Evolutionary conservation across 2,888 invertebrate genomes (phyloP).

Genomic region (Eulithis prunata): DNA sequence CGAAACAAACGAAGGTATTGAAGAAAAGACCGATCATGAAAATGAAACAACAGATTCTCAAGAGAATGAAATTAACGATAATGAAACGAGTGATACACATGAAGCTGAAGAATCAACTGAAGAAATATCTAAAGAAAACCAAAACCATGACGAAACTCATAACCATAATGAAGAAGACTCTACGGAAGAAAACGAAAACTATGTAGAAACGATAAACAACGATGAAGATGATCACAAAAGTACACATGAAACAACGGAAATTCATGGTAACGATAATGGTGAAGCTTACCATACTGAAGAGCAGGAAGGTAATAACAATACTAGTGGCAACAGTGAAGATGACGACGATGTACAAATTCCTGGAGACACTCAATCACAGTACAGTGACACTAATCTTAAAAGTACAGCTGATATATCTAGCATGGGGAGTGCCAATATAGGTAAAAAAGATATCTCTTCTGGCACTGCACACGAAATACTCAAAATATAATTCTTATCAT

Average conservation of each 20-base stretch:
- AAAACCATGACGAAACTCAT: neutral
- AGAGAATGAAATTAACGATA: conserved; percentile 17
- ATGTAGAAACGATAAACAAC: conserved; percentile 26
- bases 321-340: conserved; percentile 73
- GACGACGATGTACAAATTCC: conserved; percentile 83
- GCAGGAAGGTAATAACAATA: conserved; percentile 72
- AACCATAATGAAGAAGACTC: conserved; percentile 15
- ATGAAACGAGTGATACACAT: conserved; percentile 12
- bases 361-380: conserved; percentile 74
- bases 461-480: conserved; percentile 75
- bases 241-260: conserved; percentile 30
- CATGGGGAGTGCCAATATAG: conserved; percentile 75
- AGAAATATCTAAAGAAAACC: neutral
- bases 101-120: conserved; percentile 7
- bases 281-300: conserved; percentile 47
- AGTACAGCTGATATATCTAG: conserved; percentile 69
- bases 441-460: conserved; percentile 74
- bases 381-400: conserved; percentile 69
- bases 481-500: conserved; percentile 63
- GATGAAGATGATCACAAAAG: conserved; percentile 33
- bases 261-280: conserved; percentile 27
- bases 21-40: conserved; percentile 33
- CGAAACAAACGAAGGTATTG: conserved; percentile 23
- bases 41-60: conserved; percentile 16
- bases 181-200: conserved; percentile 22